Percentiles rank a stretch among this genome's conserved stretches.
Evolutionary conservation across 2,888 invertebrate species (phyloP).

Genomic region (Eupithecia subfuscata): DNA sequence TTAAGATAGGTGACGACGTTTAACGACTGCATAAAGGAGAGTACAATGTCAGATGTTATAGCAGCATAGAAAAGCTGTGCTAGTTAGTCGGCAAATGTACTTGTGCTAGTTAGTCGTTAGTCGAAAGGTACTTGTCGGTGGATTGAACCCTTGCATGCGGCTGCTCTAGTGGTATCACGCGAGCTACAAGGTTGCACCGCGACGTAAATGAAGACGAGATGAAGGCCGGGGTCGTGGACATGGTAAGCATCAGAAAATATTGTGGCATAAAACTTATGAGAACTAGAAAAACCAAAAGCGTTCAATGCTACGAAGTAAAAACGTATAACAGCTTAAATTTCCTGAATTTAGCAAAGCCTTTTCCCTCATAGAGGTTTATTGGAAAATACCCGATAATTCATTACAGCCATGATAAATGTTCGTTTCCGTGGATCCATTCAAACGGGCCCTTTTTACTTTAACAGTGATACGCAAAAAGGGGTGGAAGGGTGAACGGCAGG

Average conservation of each 20-base stretch:
- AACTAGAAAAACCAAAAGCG: background rate
- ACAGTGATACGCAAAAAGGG: slow-evolving; percentile 82
- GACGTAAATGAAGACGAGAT: background rate
- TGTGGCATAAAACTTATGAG: background rate
- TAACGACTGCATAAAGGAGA: background rate
- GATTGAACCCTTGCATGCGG: background rate
- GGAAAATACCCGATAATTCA: slow-evolving; percentile 80
- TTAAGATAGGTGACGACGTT: background rate
- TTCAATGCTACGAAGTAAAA: background rate
- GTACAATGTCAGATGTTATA: background rate
- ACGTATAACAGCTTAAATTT: slow-evolving; percentile 8
- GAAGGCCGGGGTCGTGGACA: background rate
- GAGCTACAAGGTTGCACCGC: background rate
- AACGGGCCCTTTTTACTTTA: slow-evolving; percentile 79
- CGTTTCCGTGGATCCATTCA: slow-evolving; percentile 73
- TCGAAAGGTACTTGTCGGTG: background rate
- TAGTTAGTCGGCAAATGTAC: background rate
- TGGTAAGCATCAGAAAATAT: background rate
- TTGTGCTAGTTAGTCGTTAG: too few species aligned
- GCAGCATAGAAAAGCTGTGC: background rate
- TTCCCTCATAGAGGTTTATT: slow-evolving; percentile 62
- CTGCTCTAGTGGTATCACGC: background rate
- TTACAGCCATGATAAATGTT: slow-evolving; percentile 81
- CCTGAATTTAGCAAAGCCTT: slow-evolving; percentile 14
- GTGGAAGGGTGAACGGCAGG: slow-evolving; percentile 69